phyloP scores from a whole-genome alignment of 2,113 vertebrate genomes.

The Oryzias curvinotus region DNA sequence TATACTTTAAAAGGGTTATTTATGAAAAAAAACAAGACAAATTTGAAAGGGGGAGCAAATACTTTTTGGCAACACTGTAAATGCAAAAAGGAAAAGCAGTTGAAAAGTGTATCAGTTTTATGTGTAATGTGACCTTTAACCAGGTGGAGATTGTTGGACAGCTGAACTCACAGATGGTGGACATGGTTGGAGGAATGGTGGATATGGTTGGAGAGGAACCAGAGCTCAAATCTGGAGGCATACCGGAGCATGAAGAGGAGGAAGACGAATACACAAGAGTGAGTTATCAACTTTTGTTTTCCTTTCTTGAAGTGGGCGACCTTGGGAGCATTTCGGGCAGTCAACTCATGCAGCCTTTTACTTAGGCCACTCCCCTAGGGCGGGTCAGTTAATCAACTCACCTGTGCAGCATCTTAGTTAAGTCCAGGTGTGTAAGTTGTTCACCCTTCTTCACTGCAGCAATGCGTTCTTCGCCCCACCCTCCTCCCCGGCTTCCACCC shows the following conservation, averaged over 20 bases:
- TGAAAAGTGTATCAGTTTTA: neutral
- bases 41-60: too few species aligned
- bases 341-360: too few species aligned
- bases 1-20: too few species aligned
- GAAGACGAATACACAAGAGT: conserved; percentile 72
- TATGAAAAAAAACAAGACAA: too few species aligned
- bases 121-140: conserved; percentile 7
- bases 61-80: neutral
- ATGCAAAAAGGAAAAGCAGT: neutral
- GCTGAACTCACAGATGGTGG: conserved; percentile 79
- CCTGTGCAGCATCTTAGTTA: too few species aligned
- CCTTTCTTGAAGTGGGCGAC: neutral
- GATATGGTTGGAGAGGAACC: conserved; percentile 77
- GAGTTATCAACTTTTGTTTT: conserved; percentile 1
- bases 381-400: too few species aligned
- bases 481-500: too few species aligned
- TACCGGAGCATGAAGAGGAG: conserved; percentile 76
- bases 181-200: conserved; percentile 67
- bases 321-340: too few species aligned
- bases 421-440: too few species aligned
- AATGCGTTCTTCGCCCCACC: too few species aligned
- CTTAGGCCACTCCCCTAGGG: too few species aligned
- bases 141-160: conserved; percentile 79
- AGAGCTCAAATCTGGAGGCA: conserved; percentile 78
- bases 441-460: too few species aligned